Percentiles rank a stretch among this genome's conserved stretches.
Evolutionary conservation across 2,888 invertebrate species (phyloP).

Genomic region (Mythimna vitellina): DNA sequence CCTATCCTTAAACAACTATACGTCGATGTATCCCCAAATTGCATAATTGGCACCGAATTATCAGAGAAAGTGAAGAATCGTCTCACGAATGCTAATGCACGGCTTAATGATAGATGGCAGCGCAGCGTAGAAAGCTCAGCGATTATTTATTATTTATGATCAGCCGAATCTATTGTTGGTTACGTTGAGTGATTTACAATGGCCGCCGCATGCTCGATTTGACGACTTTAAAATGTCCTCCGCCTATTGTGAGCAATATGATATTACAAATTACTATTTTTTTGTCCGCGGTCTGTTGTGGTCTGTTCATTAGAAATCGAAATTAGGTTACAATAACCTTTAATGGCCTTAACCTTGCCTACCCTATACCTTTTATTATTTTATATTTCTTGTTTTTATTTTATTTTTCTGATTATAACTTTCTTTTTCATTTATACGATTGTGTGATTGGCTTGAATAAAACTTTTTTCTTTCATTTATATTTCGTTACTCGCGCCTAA

Average conservation of each 20-base stretch:
- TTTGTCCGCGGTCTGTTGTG: constrained; percentile 23
- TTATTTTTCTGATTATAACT: too few relatives aligned
- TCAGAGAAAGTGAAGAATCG: constrained; percentile 87
- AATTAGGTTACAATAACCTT: constrained; percentile 31
- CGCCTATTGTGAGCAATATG: constrained; percentile 48
- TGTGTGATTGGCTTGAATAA: too few relatives aligned
- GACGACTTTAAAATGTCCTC: constrained; percentile 61
- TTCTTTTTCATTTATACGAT: too few relatives aligned
- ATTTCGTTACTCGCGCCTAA: too few relatives aligned
- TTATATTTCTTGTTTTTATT: too few relatives aligned
- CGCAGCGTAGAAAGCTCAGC: constrained; percentile 81
- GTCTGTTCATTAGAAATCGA: constrained; percentile 21
- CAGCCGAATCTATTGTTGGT: constrained; percentile 79
- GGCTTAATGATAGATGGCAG: constrained; percentile 84
- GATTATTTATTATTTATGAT: constrained; percentile 82
- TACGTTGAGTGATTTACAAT: constrained; percentile 81
- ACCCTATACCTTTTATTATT: too few relatives aligned
- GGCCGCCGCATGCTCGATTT: constrained; percentile 61
- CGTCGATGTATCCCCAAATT: constrained; percentile 72
- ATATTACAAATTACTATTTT: constrained; percentile 56
- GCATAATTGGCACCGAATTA: constrained; percentile 84
- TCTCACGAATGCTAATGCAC: constrained; percentile 79
- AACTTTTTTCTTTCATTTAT: too few relatives aligned
- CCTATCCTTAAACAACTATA: not conserved
- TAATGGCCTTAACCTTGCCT: not conserved